Evolutionary conservation across 1,140 invertebrate species (phyloP), one percentile per base, ranked within the genome.

Genomic region (Drosophila mauritiana): DNA sequence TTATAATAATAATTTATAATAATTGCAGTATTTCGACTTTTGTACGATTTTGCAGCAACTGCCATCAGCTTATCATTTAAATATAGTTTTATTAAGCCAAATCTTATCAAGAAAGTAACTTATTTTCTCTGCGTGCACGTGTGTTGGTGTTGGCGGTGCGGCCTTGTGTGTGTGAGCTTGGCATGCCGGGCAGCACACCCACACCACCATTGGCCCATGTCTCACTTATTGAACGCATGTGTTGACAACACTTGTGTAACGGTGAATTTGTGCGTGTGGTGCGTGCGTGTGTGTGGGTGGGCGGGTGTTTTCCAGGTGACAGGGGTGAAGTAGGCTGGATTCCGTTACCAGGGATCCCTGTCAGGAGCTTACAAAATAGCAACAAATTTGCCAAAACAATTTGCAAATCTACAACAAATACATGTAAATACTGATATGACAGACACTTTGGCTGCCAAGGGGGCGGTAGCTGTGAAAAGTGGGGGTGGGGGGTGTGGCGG

Each of bases 341-440:
- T 45, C 64, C 36, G 76, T 72, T 62, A 45, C 51, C 51, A 45
- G 43, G 67, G 75, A 81, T 77, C 70, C 57, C 52, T 59, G 63
- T 62, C 58, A 69, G 74, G 25, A 57, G 64, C 59, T 52, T 73
- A 75, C 70, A 65, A 78, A 82, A 83, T 80, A 77, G 69, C 80
- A 78, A 83, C 84, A 89, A 89, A 89, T 89, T 89, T 90, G 84
- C 84, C 85, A 89, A 89, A 89, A 89, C 85, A 89, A 84, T 89
- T 89, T 89, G 77, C 80, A 89, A 89, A 89, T 89, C 84, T 84
- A 84, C 80, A 68, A 75, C 83, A 83, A 86, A 88, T 88, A 79
- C 76, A 65, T 86, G 84, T 89, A 89, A 89, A 89, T 89, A 89
- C 84, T 80, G 84, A 89, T 89, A 89, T 90, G 84, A 84, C 84